Evolutionary conservation across 64 coral and sea anemone species (phyloP).

Genomic region (Montipora foliosa): DNA sequence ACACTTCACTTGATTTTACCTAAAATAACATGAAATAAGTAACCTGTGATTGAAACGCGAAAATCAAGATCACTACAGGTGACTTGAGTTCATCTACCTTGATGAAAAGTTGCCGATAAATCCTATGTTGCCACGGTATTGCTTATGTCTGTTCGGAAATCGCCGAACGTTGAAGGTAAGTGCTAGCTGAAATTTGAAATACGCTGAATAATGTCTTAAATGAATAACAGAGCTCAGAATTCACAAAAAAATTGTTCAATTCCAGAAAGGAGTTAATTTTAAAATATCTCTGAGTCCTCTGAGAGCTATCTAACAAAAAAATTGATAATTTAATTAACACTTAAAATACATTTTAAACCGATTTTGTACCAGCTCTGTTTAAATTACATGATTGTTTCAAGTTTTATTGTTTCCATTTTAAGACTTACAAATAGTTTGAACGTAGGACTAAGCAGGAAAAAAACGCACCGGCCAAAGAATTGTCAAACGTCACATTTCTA

Average conservation of each 20-base stretch:
- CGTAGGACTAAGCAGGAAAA: background rate
- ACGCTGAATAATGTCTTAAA: background rate
- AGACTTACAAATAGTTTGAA: background rate
- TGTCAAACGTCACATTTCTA: background rate
- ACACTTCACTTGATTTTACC: conserved; percentile 5
- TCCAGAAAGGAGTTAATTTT: too few relatives aligned
- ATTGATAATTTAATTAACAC: too few relatives aligned
- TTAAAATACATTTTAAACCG: too few relatives aligned
- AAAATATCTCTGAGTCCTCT: too few relatives aligned
- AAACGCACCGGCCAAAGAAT: background rate
- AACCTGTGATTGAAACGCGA: conserved; percentile 8
- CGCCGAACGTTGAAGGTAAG: conserved; percentile 16
- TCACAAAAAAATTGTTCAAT: too few relatives aligned
- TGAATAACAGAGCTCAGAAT: background rate
- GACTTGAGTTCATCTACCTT: background rate
- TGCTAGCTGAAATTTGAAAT: background rate
- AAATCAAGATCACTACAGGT: background rate
- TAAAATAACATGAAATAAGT: background rate
- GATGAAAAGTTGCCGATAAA: background rate
- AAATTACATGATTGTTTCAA: too few relatives aligned
- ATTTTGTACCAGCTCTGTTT: too few relatives aligned
- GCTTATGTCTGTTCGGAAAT: background rate
- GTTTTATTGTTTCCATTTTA: too few relatives aligned
- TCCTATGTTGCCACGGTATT: background rate
- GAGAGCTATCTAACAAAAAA: too few relatives aligned